A percentile compares a stretch with the other conserved stretches of the same genome.
These are phyloP conservation scores for Dryococelus australis DNA, from an alignment of 2,888 invertebrate species.

Conservation along the genomic window DNA sequence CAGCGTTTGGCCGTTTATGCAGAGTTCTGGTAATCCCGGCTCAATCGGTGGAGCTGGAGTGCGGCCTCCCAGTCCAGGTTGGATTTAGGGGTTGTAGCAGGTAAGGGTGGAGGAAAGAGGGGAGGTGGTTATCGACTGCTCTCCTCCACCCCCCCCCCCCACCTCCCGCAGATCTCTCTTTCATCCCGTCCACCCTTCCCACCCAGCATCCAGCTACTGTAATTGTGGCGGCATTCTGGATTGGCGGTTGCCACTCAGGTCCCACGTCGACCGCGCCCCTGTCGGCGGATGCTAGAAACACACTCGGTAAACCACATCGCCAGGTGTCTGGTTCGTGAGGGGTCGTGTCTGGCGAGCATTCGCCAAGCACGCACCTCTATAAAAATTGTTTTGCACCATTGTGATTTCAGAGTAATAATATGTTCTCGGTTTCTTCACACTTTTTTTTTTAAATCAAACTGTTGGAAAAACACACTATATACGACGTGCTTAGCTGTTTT, in stretches of 20 bases:
- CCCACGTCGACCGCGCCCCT: too few species aligned
- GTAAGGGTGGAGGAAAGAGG: not conserved
- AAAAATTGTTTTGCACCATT: too few species aligned
- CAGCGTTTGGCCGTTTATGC: conserved; percentile 9
- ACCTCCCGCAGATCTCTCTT: not conserved
- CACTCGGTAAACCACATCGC: too few species aligned
- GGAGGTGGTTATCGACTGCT: not conserved
- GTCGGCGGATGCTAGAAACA: too few species aligned
- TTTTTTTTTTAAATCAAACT: too few species aligned
- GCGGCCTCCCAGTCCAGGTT: not conserved
- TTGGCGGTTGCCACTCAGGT: not conserved
- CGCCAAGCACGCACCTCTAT: too few species aligned
- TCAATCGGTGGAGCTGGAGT: not conserved
- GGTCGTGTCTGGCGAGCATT: too few species aligned
- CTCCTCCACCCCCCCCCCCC: not conserved
- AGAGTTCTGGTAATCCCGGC: not conserved
- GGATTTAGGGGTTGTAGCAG: not conserved
- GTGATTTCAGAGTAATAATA: too few species aligned
- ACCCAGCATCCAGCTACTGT: not conserved
- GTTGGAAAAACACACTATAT: too few species aligned
- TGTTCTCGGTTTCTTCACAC: too few species aligned
- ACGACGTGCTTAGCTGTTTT: too few species aligned
- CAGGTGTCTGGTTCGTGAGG: too few species aligned
- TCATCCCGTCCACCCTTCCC: not conserved
- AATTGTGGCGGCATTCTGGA: not conserved